Percentiles rank a stretch among this genome's conserved stretches.
Evolutionary conservation across 2,113 vertebrate genomes (phyloP).

Genomic region (rat (Rattus norvegicus)): GRCr8 NC_086026.1:74253501-74254000

Average conservation of each 20-base stretch:
- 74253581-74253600: background rate
- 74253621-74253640: background rate
- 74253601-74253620: background rate
- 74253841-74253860: background rate
- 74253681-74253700: background rate
- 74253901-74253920: background rate
- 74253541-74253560: background rate
- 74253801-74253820: background rate
- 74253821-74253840: conserved; percentile 10
- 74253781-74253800: conserved; percentile 12
- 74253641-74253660: background rate
- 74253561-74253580: background rate
- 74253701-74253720: background rate
- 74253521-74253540: conserved; percentile 5
- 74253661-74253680: background rate
- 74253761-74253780: background rate
- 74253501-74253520: background rate
- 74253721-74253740: background rate
- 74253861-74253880: background rate
- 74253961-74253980: background rate
- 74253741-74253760: background rate
- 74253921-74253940: background rate
- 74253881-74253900: background rate
- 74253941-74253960: background rate
- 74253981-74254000: background rate